Base-by-base conservation (phyloP, 2,888 invertebrate species). In the Tuberolachnus salignus region DNA sequence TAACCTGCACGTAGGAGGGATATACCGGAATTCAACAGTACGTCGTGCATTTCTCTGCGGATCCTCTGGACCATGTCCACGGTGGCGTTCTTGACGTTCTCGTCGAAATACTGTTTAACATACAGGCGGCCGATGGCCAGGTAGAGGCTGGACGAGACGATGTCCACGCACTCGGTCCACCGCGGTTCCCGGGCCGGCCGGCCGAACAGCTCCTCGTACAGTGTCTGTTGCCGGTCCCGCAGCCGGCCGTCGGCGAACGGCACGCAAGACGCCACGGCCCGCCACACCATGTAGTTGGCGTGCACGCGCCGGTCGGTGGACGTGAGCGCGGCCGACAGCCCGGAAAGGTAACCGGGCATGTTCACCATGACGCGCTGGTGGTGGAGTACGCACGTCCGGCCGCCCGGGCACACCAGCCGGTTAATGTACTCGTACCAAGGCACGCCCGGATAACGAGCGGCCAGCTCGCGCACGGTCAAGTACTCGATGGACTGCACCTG, bases 381-480 rank as follows among this genome's bases (percentile, higher is more conserved):
- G 46, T 71, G 46, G 3, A 0, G 46, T 11, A 71, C 59, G 59
- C 71, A 71, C 23, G 11, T 14, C 11, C 11, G 14, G 13, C 23
- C n/a, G n/a, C 6, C 1, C 11, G 67, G 51, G 13, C 71, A 71
- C 14, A 71, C 11, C 57, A 71, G 21, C 46, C 71, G 42, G 59
- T 71, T 71, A n/a, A 71, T n/a, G 71, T 71, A 71, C 46, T 71
- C 71, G 55, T 23, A 42, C 71, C 71, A 71, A 23, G 71, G 46
- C 21, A 49, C 59, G 4, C 13, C 23, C 11, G 71, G 71, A 3
- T 59, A 13, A n/a, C 59, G 55, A n/a, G 16, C 23, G 11, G 46
- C 16, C 59, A 71, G 44, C 26, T 57, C 46, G 44, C 23, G 14
- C 44, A 71, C 2, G 1, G 44, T 57, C 13, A 44, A 1, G 21